Evolutionary conservation across 2,888 invertebrate genomes (phyloP).

Genomic region (Pachliopta kotzebuea): DNA sequence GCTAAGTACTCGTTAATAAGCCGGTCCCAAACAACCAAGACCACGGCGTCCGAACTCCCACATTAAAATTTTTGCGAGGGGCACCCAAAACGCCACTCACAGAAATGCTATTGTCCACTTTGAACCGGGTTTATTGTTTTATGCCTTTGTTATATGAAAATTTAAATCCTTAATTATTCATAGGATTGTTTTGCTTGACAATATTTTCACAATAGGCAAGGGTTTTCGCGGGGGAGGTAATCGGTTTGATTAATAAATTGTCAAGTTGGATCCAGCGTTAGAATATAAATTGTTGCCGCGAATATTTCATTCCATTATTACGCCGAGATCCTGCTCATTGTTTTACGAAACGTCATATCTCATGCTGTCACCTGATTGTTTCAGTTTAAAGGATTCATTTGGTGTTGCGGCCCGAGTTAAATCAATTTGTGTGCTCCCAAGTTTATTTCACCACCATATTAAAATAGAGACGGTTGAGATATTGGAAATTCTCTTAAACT

Average conservation of each 20-base stretch:
- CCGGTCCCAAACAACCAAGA: conserved; percentile 43
- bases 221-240: conserved; percentile 73
- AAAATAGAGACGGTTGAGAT: neutral
- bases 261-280: conserved; percentile 78
- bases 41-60: conserved; percentile 44
- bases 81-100: conserved; percentile 66
- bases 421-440: conserved; percentile 51
- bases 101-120: conserved; percentile 74
- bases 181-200: conserved; percentile 76
- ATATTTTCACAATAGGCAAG: conserved; percentile 78
- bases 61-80: conserved; percentile 61
- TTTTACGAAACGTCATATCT: conserved; percentile 77
- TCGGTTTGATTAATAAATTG: conserved; percentile 81
- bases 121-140: conserved; percentile 76
- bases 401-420: conserved; percentile 34
- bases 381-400: conserved; percentile 42
- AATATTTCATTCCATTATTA: conserved; percentile 78
- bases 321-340: conserved; percentile 71
- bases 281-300: conserved; percentile 79
- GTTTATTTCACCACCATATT: conserved; percentile 33
- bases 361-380: conserved; percentile 78
- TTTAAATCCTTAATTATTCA: conserved; percentile 81
- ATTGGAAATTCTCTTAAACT: neutral
- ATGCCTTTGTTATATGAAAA: conserved; percentile 77
- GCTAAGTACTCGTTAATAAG: conserved; percentile 27